phyloP scores from a whole-genome alignment of 1,140 invertebrate genomes.

The Sycophaga agraensis region DNA sequence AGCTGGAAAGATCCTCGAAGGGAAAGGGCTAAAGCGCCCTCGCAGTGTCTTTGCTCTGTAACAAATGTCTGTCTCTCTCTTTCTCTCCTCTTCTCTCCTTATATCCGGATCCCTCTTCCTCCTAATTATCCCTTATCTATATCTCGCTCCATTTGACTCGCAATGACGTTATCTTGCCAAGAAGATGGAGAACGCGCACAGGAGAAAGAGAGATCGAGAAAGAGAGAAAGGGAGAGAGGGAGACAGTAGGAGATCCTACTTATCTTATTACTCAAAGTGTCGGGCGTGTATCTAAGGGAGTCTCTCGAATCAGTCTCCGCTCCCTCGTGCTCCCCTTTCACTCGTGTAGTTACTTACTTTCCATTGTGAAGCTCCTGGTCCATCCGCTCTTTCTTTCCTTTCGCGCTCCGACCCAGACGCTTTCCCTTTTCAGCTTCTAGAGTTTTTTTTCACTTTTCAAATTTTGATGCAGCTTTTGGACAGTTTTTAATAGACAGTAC shows the following conservation, averaged over 20 bases:
- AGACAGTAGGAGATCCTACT: too few species aligned
- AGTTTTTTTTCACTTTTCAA: too few species aligned
- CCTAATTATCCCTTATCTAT: conserved; percentile 59
- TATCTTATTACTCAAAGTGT: conserved; percentile 59
- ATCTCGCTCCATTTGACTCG: conserved; percentile 57
- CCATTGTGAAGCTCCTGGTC: not conserved
- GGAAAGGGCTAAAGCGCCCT: too few species aligned
- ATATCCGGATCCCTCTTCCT: conserved; percentile 48
- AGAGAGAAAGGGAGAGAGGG: conserved; percentile 34
- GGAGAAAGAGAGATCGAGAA: conserved; percentile 24
- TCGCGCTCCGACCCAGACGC: too few species aligned
- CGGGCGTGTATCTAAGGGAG: conserved; percentile 30
- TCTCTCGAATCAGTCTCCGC: not conserved
- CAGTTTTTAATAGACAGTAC: too few species aligned
- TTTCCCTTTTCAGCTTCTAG: too few species aligned
- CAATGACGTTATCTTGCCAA: conserved; percentile 55
- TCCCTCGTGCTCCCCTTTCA: not conserved
- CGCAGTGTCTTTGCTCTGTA: too few species aligned
- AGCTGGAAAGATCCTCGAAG: too few species aligned
- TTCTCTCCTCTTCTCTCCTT: conserved; percentile 41
- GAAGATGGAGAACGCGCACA: conserved; percentile 43
- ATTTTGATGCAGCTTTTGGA: too few species aligned
- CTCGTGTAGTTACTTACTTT: not conserved
- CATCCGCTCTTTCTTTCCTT: too few species aligned
- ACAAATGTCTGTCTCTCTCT: conserved; percentile 48